Base-by-base conservation (phyloP, 1,140 invertebrate genomes). In the Hycleus phaleratus region DNA sequence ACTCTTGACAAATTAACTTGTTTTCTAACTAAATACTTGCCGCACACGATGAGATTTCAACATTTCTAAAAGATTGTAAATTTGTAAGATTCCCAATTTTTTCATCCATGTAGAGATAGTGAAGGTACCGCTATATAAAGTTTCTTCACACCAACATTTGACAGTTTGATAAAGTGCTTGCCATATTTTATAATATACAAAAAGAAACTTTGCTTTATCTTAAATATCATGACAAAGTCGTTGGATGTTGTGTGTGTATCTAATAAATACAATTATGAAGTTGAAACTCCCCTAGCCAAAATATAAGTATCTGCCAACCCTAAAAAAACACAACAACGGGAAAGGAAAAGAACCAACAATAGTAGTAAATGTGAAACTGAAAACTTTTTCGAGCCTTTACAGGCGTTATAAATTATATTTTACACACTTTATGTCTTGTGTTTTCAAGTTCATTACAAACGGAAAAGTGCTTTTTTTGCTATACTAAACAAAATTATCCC, bases 261-360 rank as follows among this genome's bases (percentile, higher is more conserved):
- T 32, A 54, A 54, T 54, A 54, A 54, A 54, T 54, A 54, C 43
- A 54, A 54, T 54, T 54, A 54, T 54, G 43, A 54, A 54, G 51
- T 54, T 54, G 32, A 32, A 32, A 32, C 32, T 32, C 32, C 7
- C 32, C 32, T 32, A 32, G 4, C 32, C 32, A 32, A 32, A 32
- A 32, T 32, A 32, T 32, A 32, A 32, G 32, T 32, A 32, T 7
- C 32, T 32, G 4, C 32, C 32, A 32, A 32, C 32, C 32, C 32
- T 7, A 32, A 4, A 32, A 7, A 32, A 32, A 32, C 4, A 32
- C 32, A 32, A 32, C 32, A 32, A 32, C 32, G 7, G 32, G 32
- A 32, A 7, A 32, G 1, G 7, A 32, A 32, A 4, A 32, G 7
- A 4, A 32, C 32, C 4, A 32, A 18, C 18, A 18, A 18, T 18